Conservation (phyloP, 2,113 vertebrate species). For the Protomyctophum bolini region DNA sequence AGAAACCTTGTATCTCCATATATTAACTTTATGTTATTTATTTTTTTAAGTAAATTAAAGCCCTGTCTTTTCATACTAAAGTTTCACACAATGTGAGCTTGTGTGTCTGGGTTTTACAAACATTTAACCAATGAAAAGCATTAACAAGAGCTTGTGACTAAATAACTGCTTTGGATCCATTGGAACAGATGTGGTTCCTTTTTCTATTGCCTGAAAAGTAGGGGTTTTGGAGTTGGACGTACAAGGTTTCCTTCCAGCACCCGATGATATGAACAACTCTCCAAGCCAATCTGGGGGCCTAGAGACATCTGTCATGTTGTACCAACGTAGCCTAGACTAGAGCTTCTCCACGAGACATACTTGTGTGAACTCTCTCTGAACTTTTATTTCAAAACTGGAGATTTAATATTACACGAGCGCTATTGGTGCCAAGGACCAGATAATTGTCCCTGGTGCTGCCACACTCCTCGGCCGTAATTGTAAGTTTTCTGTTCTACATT, state of each 20-base stretch:
- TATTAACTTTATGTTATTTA: too few species aligned
- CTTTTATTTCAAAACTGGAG: slow-evolving; percentile 49
- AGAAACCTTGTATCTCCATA: too few species aligned
- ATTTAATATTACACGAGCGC: slow-evolving; percentile 49
- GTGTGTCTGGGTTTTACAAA: too few species aligned
- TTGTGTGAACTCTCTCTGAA: slow-evolving; percentile 58
- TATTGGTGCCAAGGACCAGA: slow-evolving; percentile 48
- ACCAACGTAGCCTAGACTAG: slow-evolving; percentile 51
- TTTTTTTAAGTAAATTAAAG: too few species aligned
- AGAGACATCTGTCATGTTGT: slow-evolving; percentile 54
- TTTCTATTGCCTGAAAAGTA: too few species aligned
- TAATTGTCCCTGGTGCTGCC: slow-evolving; percentile 42
- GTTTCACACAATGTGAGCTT: too few species aligned
- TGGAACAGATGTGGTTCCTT: too few species aligned
- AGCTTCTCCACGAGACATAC: slow-evolving; percentile 48
- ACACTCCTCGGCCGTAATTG: slow-evolving; percentile 45
- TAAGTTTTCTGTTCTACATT: slow-evolving; percentile 38
- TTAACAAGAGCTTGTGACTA: slow-evolving; percentile 36
- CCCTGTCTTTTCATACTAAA: too few species aligned
- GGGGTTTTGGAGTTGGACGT: too few species aligned
- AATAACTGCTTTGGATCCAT: too few species aligned
- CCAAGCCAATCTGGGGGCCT: slow-evolving; percentile 51
- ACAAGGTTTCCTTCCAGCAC: too few species aligned
- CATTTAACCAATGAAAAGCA: too few species aligned
- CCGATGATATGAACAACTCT: slow-evolving; percentile 20